A percentile compares a stretch with the other conserved stretches of the same genome.
Conservation (phyloP, 2,888 invertebrate genomes). For the Brachyptera putata region DNA sequence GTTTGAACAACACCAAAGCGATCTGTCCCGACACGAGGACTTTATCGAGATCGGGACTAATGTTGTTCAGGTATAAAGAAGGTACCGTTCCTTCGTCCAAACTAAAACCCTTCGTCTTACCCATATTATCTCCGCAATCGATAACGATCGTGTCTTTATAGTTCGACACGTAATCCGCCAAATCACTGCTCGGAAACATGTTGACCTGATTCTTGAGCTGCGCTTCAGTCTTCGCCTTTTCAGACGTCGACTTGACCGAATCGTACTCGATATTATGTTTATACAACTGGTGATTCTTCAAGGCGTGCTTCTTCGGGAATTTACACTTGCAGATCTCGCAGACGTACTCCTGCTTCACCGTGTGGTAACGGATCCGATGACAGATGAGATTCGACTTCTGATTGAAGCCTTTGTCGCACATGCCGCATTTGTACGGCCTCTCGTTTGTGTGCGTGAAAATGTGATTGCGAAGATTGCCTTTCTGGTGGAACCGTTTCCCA, state of each 20-base stretch:
- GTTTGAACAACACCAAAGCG: slow-evolving; percentile 66
- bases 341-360: neutral
- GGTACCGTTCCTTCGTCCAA: too few relatives aligned
- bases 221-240: neutral
- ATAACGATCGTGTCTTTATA: too few relatives aligned
- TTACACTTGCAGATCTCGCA: slow-evolving; percentile 37
- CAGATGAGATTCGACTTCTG: slow-evolving; percentile 77
- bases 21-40: slow-evolving; percentile 61
- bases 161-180: too few relatives aligned
- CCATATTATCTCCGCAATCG: too few relatives aligned
- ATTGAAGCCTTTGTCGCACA: slow-evolving; percentile 72
- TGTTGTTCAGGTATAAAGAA: neutral
- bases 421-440: slow-evolving; percentile 70
- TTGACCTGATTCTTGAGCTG: neutral
- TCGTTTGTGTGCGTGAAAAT: slow-evolving; percentile 75
- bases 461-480: slow-evolving; percentile 73
- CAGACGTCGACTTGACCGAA: neutral
- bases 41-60: slow-evolving; percentile 51
- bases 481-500: slow-evolving; percentile 75
- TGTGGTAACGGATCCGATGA: slow-evolving; percentile 62
- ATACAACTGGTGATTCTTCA: slow-evolving; percentile 55
- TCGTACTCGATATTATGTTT: slow-evolving; percentile 50
- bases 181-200: neutral
- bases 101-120: too few relatives aligned
- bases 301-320: slow-evolving; percentile 51